These are phyloP conservation scores for Noturus placidus DNA, from an alignment of 2,113 vertebrate species.

Conservation along the genomic window DNA sequence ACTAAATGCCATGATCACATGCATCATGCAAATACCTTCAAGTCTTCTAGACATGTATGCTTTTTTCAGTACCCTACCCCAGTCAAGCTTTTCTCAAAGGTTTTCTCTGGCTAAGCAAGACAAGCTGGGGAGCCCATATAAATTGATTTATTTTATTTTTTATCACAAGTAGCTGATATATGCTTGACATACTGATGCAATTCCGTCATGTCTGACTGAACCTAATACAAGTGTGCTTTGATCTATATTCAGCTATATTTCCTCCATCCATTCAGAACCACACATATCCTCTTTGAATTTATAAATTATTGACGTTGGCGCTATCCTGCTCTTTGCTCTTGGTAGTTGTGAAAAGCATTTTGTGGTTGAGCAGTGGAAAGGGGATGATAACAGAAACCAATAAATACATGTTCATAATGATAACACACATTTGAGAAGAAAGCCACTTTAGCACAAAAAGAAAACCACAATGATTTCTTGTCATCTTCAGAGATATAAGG, in stretches of 20 bases:
- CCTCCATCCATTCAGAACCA: neutral
- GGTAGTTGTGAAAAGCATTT: slow-evolving; percentile 14
- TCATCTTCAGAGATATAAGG: neutral
- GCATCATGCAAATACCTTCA: neutral
- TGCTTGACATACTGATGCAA: slow-evolving; percentile 9
- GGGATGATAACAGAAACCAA: neutral
- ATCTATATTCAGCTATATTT: slow-evolving; percentile 2
- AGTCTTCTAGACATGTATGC: neutral
- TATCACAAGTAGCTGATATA: slow-evolving; percentile 9
- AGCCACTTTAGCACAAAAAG: neutral
- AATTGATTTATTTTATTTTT: too few species aligned
- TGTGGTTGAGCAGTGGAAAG: neutral
- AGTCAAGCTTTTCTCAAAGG: neutral
- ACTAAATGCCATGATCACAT: neutral
- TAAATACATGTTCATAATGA: neutral
- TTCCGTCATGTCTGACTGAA: neutral
- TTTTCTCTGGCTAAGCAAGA: neutral
- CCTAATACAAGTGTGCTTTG: slow-evolving; percentile 16
- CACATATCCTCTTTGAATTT: neutral
- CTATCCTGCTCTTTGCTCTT: neutral
- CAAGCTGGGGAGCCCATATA: neutral
- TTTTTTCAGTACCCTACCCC: neutral
- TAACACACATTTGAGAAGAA: neutral
- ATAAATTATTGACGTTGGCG: slow-evolving; percentile 28
- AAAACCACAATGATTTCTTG: neutral